Evolutionary conservation across 2,797 vertebrate species (phyloP), one percentile per base, ranked within the genome.

Genomic region (Megalops cyprinoides): DNA sequence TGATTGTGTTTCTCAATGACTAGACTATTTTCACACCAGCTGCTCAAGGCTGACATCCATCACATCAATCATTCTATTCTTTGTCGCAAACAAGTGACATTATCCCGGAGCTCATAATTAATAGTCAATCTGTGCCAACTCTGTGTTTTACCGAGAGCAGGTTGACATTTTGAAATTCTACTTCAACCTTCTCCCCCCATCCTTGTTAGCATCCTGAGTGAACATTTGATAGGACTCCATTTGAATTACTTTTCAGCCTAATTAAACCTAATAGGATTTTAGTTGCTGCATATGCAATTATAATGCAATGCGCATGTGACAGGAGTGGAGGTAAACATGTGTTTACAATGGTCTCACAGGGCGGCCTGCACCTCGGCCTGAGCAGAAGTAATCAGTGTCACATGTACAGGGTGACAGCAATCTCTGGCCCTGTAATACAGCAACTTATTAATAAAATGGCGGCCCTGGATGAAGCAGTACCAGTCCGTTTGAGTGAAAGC

Each of bases 401-500:
- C 67, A 34, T 0, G 1, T n/a, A n/a, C n/a, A n/a, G n/a, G n/a
- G n/a, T n/a, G 71, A 80, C 23, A 6, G 48, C 55, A 18, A 75
- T 83, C 78, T 79, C 78, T 75, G 65, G 44, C 73, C 53, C 56
- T 28, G 25, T 48, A 46, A 44, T 5, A 42, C 55, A 46, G 56
- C 39, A 15, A 12, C n/a, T n/a, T 42, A 77, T 39, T n/a, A 42
- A 77, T 77, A 31, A 58, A 58, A 62, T 12, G 23, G 37, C 37
- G 15, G n/a, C 34, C 31, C 14, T 3, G 55, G 0, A 18, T 31
- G 55, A 44, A 58, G 53, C 31, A 10, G n/a, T 7, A 7, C 28
- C 46, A 44, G 42, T 20, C 44, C 0, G 48, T 74, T 12, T 48
- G 60, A 12, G 28, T 44, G 37, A 67, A n/a, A 48, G 15, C 15